Evolutionary conservation across 1,140 invertebrate genomes (phyloP).

Genomic region (Orchestia grillus): DNA sequence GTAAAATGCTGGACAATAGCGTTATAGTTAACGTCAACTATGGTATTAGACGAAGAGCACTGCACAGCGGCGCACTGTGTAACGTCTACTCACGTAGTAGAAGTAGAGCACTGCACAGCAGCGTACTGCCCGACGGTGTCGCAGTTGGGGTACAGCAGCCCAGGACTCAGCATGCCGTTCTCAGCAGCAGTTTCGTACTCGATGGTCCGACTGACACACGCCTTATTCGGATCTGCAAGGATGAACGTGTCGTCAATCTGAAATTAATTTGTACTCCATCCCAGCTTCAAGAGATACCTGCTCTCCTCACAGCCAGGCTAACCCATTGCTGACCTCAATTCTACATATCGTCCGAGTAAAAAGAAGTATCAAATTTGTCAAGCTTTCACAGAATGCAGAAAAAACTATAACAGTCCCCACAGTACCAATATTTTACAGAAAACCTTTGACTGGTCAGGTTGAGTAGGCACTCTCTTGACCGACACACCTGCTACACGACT

Average conservation of each 20-base stretch:
- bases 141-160: slow-evolving; percentile 58
- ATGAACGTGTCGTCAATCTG: background rate
- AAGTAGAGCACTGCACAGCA: slow-evolving; percentile 59
- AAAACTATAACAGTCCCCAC: background rate
- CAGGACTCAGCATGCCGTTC: slow-evolving; percentile 8
- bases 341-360: too few species aligned
- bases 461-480: background rate
- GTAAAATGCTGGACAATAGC: too few species aligned
- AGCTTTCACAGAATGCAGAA: background rate
- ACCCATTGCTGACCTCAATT: background rate
- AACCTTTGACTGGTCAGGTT: background rate
- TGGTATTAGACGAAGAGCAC: too few species aligned
- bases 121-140: slow-evolving; percentile 58
- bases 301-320: background rate
- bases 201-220: background rate
- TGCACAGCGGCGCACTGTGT: too few species aligned
- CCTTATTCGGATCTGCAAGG: background rate
- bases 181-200: background rate
- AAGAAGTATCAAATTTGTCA: background rate
- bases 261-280: background rate
- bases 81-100: slow-evolving; percentile 31
- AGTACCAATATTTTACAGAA: background rate
- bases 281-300: background rate
- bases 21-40: too few species aligned
- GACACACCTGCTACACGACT: background rate